Conservation (phyloP, 1,140 invertebrate genomes). For the Scaptomyza hsui region DNA sequence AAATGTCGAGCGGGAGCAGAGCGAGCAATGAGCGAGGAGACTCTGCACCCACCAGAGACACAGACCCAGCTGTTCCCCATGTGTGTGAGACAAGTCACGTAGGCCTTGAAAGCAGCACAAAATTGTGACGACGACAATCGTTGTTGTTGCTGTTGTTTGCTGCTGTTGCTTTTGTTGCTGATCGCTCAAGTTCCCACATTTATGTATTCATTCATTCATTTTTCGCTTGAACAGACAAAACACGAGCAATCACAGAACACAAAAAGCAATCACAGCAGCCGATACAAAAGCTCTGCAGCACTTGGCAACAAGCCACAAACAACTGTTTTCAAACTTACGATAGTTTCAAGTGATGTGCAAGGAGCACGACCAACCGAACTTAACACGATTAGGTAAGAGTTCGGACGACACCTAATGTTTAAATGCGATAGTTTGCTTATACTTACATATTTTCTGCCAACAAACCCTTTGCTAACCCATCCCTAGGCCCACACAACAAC, state of each 20-base stretch:
- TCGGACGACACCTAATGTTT: too few species aligned
- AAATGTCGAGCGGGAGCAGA: constrained; percentile 10
- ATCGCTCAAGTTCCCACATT: constrained; percentile 48
- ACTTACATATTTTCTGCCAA: too few species aligned
- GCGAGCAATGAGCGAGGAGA: constrained; percentile 13
- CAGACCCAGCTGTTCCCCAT: constrained; percentile 47
- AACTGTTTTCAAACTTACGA: neutral
- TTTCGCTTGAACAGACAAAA: constrained; percentile 76
- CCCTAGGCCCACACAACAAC: neutral
- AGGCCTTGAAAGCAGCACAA: constrained; percentile 71
- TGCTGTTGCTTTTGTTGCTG: constrained; percentile 14
- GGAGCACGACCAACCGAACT: neutral
- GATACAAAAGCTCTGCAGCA: constrained; percentile 23
- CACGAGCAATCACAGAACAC: constrained; percentile 45
- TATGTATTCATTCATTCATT: constrained; percentile 57
- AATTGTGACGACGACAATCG: constrained; percentile 61
- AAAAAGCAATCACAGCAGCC: constrained; percentile 54
- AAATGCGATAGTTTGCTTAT: too few species aligned
- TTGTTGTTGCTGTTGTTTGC: constrained; percentile 24
- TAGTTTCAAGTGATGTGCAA: neutral
- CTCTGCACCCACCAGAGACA: constrained; percentile 35
- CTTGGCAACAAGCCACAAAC: constrained; percentile 44
- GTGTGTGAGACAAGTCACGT: constrained; percentile 79
- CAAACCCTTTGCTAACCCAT: neutral
- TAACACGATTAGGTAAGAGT: too few species aligned